Evolutionary conservation across 2,888 invertebrate species (phyloP).

Genomic region (Synergus itoensis): DNA sequence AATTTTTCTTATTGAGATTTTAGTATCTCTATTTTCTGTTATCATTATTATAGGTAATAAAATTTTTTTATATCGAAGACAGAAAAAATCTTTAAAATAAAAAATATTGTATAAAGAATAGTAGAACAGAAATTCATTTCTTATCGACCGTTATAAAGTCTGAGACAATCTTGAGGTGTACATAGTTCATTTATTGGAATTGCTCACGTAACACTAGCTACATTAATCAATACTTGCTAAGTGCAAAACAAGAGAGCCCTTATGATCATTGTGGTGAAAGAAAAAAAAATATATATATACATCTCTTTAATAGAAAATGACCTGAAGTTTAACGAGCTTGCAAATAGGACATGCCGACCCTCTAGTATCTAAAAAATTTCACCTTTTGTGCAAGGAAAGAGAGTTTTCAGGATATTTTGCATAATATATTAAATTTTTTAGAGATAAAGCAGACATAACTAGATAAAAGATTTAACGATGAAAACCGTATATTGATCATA

Average conservation of each 20-base stretch:
- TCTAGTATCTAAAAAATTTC: conserved; percentile 17
- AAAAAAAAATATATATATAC: background rate
- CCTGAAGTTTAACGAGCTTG: conserved; percentile 3
- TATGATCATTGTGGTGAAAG: background rate
- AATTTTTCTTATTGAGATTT: too few relatives aligned
- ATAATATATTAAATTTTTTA: background rate
- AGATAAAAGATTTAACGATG: background rate
- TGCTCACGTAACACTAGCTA: conserved; percentile 10
- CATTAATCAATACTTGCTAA: conserved; percentile 26
- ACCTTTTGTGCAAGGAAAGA: background rate
- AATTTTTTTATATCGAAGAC: too few relatives aligned
- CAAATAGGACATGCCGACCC: background rate
- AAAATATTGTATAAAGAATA: background rate
- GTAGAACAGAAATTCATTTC: background rate
- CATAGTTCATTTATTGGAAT: conserved; percentile 5
- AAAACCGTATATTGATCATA: too few relatives aligned
- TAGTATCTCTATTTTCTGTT: too few relatives aligned
- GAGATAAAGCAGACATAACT: background rate
- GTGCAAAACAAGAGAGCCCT: background rate
- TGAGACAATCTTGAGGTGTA: background rate
- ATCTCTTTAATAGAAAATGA: conserved; percentile 1
- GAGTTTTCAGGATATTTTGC: background rate
- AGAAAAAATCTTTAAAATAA: too few relatives aligned
- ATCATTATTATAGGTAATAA: too few relatives aligned
- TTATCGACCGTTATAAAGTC: background rate